phyloP scores from a whole-genome alignment of 1,140 invertebrate species.

The Pollicipes pollicipes region DNA sequence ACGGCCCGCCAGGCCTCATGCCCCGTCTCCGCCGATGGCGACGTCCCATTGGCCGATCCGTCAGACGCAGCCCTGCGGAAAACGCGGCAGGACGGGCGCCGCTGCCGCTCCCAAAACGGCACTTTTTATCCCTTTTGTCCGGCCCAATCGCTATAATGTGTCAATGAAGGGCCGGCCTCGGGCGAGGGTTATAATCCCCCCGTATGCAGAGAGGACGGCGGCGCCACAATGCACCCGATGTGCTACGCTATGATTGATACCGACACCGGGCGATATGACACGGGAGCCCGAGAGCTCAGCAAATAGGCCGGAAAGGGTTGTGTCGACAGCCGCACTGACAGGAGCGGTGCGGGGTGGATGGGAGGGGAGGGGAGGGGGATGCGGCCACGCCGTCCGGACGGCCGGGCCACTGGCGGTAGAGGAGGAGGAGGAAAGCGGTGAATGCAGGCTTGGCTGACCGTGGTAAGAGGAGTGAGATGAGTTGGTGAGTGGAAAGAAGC shows the following conservation, averaged over 20 bases:
- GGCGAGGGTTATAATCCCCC: background rate
- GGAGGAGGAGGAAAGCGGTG: no score
- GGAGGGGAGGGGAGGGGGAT: background rate
- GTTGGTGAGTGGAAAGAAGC: no score
- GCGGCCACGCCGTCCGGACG: no score
- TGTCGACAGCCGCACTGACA: background rate
- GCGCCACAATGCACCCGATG: background rate
- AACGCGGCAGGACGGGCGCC: background rate
- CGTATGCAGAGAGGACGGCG: background rate
- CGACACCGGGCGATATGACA: background rate
- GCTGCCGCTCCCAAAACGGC: background rate
- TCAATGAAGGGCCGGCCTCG: background rate
- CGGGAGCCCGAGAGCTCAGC: background rate
- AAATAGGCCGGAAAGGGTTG: slow-evolving; percentile 1
- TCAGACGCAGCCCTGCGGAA: background rate
- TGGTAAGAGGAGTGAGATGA: no score
- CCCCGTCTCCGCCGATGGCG: no score
- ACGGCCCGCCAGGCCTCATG: no score
- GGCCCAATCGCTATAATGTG: background rate
- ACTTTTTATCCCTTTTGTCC: slow-evolving; percentile 1
- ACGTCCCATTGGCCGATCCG: no score
- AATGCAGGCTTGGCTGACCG: no score
- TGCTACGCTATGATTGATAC: background rate
- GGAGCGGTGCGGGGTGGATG: background rate
- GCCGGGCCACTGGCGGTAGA: no score